A percentile compares a stretch with the other conserved stretches of the same genome.
Conservation (phyloP, 2,888 invertebrate species). For the Drosophila robusta region DNA sequence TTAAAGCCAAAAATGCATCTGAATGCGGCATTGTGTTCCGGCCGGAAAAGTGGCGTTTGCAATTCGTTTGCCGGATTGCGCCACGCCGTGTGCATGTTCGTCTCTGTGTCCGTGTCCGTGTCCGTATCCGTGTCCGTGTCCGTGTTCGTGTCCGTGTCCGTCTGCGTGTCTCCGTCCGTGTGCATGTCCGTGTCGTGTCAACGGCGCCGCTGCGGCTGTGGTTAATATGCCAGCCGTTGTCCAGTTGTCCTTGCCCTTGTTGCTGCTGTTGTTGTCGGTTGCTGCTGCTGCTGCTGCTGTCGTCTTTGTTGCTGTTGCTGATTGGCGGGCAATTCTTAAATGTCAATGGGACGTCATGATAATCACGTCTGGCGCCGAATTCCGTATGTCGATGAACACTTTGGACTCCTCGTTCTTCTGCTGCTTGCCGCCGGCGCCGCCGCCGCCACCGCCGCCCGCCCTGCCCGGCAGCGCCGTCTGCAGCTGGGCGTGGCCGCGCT, state of each 20-base stretch:
- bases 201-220: constrained; percentile 64
- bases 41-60: constrained; percentile 50
- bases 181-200: constrained; percentile 58
- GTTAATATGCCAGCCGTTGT: constrained; percentile 70
- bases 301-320: constrained; percentile 40
- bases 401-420: constrained; percentile 85
- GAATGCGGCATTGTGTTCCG: constrained; percentile 35
- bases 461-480: constrained; percentile 30
- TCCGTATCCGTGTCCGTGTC: neutral
- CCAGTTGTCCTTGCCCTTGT: constrained; percentile 33
- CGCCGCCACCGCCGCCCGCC: constrained; percentile 20
- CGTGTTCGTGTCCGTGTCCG: constrained; percentile 5
- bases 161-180: constrained; percentile 17
- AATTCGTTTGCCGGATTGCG: constrained; percentile 57
- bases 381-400: constrained; percentile 93
- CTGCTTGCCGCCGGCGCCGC: constrained; percentile 56
- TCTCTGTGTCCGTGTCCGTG: constrained; percentile 1
- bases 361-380: constrained; percentile 95
- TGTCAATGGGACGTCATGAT: constrained; percentile 91
- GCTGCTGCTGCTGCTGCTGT: constrained; percentile 27
- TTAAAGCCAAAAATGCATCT: constrained; percentile 53
- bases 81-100: constrained; percentile 41
- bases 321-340: constrained; percentile 83
- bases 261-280: constrained; percentile 15
- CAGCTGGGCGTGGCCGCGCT: constrained; percentile 36